Evolutionary conservation across 1,140 invertebrate genomes (phyloP).

Genomic region (Saccostrea glomerata): DNA sequence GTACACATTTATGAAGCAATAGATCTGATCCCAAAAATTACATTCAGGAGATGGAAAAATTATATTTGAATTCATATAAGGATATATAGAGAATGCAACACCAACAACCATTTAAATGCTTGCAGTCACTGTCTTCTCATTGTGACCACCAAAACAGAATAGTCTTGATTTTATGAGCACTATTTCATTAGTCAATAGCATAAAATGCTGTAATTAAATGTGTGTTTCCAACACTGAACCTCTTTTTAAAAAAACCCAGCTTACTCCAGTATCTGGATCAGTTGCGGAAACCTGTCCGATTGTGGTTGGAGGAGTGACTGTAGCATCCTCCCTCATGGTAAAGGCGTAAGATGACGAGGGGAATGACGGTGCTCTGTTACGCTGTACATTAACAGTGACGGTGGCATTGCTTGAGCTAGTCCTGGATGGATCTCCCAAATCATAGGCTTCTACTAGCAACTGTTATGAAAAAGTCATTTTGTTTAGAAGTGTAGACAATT

Average conservation of each 20-base stretch:
- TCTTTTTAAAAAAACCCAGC: conserved; percentile 9
- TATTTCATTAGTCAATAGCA: no score
- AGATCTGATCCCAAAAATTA: no score
- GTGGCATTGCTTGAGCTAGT: conserved; percentile 85
- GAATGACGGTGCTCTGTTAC: conserved; percentile 66
- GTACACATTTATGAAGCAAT: no score
- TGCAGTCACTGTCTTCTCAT: no score
- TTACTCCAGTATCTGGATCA: conserved; percentile 65
- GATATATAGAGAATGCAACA: no score
- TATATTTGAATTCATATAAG: no score
- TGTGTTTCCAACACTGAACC: no score
- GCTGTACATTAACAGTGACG: conserved; percentile 88
- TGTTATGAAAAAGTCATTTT: conserved; percentile 44
- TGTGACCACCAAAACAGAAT: no score
- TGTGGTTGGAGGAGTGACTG: not conserved
- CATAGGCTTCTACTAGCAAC: conserved; percentile 62
- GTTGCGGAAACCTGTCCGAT: conserved; percentile 59
- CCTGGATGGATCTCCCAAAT: conserved; percentile 49
- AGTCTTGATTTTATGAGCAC: no score
- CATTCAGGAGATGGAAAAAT: no score
- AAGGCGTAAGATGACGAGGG: not conserved
- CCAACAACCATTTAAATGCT: no score
- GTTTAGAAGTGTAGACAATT: not conserved
- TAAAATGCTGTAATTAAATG: no score
- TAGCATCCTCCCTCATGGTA: not conserved